Evolutionary conservation across 1,140 invertebrate species (phyloP).

Genomic region (Pachypsylla venusta): DNA sequence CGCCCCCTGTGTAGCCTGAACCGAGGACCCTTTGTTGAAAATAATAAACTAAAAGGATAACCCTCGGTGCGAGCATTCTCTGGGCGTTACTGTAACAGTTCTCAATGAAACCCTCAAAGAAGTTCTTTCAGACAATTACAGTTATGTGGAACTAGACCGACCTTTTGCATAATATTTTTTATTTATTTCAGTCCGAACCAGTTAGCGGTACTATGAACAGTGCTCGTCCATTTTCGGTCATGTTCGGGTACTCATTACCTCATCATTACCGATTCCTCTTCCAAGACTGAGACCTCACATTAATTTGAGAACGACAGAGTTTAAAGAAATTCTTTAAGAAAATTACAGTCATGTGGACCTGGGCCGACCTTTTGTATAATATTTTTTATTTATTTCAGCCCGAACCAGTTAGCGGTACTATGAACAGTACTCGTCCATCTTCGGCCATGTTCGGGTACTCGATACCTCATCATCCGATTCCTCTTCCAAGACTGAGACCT

Average conservation of each 20-base stretch:
- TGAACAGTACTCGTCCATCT: slow-evolving; percentile 48
- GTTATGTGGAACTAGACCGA: too few relatives aligned
- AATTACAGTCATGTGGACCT: too few relatives aligned
- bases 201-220: slow-evolving; percentile 29
- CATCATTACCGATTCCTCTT: slow-evolving; percentile 39
- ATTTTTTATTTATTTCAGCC: slow-evolving; percentile 35
- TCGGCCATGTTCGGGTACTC: slow-evolving; percentile 63
- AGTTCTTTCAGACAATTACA: too few relatives aligned
- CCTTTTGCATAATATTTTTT: too few relatives aligned
- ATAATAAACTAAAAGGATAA: too few relatives aligned
- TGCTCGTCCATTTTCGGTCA: slow-evolving; percentile 61
- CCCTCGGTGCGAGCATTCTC: too few relatives aligned
- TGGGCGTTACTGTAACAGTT: too few relatives aligned
- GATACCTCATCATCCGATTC: slow-evolving; percentile 32
- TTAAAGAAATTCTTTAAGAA: too few relatives aligned
- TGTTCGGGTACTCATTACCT: slow-evolving; percentile 51
- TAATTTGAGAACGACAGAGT: slow-evolving; percentile 33
- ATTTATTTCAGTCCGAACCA: slow-evolving; percentile 40
- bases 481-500: slow-evolving; percentile 42
- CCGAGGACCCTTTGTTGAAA: too few relatives aligned
- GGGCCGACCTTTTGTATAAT: too few relatives aligned
- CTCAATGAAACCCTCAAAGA: too few relatives aligned
- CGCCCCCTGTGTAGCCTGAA: too few relatives aligned
- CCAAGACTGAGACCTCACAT: slow-evolving; percentile 37
- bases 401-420: slow-evolving; percentile 35